These are phyloP conservation scores for Phthorimaea operculella DNA, from an alignment of 1,140 invertebrate genomes.

Conservation along the genomic window DNA sequence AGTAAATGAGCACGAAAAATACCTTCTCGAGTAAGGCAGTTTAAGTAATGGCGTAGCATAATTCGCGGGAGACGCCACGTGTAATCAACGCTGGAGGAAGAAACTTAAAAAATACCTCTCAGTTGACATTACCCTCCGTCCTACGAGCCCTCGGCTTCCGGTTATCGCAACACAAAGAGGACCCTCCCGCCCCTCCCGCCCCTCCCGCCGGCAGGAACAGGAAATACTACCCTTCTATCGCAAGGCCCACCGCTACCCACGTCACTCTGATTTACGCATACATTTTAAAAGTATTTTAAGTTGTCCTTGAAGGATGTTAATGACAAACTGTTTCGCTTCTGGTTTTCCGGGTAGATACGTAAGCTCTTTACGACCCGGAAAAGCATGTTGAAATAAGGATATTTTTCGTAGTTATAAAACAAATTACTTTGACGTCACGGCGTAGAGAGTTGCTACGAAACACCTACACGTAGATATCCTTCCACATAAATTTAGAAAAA, in stretches of 20 bases:
- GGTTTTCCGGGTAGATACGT: constrained; percentile 1
- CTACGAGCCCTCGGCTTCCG: constrained; percentile 61
- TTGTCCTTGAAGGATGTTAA: constrained; percentile 33
- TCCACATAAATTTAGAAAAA: no score
- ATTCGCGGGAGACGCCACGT: constrained; percentile 9
- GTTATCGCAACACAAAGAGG: constrained; percentile 64
- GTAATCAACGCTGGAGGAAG: constrained; percentile 55
- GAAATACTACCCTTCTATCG: constrained; percentile 66
- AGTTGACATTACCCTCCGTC: constrained; percentile 63
- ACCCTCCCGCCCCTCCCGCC: constrained; percentile 31
- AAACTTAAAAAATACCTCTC: constrained; percentile 60
- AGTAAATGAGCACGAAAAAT: no score
- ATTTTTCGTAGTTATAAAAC: no score
- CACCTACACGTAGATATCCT: no score
- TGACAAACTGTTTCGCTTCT: constrained; percentile 31
- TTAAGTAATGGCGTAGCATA: no score
- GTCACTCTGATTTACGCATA: constrained; percentile 31
- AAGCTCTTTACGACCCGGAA: neutral
- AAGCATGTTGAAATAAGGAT: no score
- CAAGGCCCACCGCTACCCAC: constrained; percentile 55
- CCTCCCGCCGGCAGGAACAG: constrained; percentile 45
- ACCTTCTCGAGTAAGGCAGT: no score
- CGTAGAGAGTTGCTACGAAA: no score
- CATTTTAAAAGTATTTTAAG: constrained; percentile 50
- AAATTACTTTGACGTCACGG: no score